Evolutionary conservation across 2,888 invertebrate species (phyloP), one percentile per base, ranked within the genome.

Genomic region (Dexiosoma caninum): DNA sequence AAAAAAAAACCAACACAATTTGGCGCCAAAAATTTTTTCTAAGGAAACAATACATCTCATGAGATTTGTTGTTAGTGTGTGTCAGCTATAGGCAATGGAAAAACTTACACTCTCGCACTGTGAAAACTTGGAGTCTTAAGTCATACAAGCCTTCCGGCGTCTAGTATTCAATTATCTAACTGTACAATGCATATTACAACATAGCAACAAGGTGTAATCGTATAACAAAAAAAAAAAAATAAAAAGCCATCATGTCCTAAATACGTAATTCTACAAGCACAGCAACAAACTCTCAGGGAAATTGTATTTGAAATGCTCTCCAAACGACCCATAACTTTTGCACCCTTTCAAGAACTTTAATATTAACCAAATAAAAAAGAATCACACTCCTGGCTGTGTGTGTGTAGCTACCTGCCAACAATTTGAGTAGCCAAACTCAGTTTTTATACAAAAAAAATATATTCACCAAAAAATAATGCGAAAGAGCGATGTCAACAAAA

Each of bases 401-500:
- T 35, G 27, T 64, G 46, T 70, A n/a, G 9, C 16, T 75, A 27
- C 12, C 16, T 75, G n/a, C n/a, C n/a, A n/a, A 81, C 59, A 75
- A 78, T 55, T n/a, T 40, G 53, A 57, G 55, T 62, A 81, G 49
- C 51, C 44, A 72, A 75, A 83, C 7, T 55, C 21, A 30, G n/a
- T 66, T 21, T 46, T 42, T 10, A 21, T 23, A 35, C 64, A 57
- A 49, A 14, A 7, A 30, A 19, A 70, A 44, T 46, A n/a, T n/a
- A n/a, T 37, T 42, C 30, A 53, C 27, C 40, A 30, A 60, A 62
- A 37, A 70, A 67, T 40, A 16, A 76, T 82, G 83, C 87, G 88
- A 88, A 89, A 85, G 86, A 88, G 75, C 85, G 88, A 89, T 89
- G 88, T 89, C 89, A 89, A 89, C 89, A 88, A 88, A 88, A 89